Evolutionary conservation across 2,113 vertebrate species (phyloP), one percentile per base, ranked within the genome.

Genomic region (Corythornis cristatus): DNA sequence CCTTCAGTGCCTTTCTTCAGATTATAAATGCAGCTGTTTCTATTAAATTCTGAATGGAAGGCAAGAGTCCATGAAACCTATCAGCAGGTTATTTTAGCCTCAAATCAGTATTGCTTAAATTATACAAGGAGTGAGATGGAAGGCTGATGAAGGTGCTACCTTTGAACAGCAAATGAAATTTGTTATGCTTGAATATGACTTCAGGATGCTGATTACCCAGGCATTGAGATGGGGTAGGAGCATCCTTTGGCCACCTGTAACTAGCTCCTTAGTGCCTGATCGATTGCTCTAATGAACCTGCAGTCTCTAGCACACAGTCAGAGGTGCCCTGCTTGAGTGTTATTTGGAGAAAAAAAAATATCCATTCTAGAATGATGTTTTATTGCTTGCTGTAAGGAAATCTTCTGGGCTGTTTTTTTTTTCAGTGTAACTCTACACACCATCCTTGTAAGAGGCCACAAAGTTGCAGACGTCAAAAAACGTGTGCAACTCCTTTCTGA

Each of bases 1-100:
- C 95, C 94, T 93, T 96, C 93, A 92, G 88, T 19, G 62, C 87
- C 77, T 93, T 82, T 88, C 88, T 92, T 93, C 88, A 87, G 90
- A 53, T 95, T 82, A 72, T 46, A 93, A 83, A 95, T 90, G 86
- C 74, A 72, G 86, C 80, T 90, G 67, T 74, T 92, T 82, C 54
- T 80, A 83, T 93, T 93, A 89, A 89, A 93, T 71, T 90, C 79
- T 75, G 66, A 45, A 57, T 84, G 66, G 73, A 90, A 95, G 82
- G 50, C 62, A 86, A 78, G 51, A 90, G 58, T 42, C 76, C 29
- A 37, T 84, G 83, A 95, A 95, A 88, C 14, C 48, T 35, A 83
- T 43, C 88, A 88, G 88, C 60, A 73, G 61, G 61, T 89, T 93
- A 86, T 88, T 86, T 92, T 62, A 94, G 66, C 83, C 68, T 94